Conservation (phyloP, 2,888 invertebrate species). For the Dynastes hyllus region DNA sequence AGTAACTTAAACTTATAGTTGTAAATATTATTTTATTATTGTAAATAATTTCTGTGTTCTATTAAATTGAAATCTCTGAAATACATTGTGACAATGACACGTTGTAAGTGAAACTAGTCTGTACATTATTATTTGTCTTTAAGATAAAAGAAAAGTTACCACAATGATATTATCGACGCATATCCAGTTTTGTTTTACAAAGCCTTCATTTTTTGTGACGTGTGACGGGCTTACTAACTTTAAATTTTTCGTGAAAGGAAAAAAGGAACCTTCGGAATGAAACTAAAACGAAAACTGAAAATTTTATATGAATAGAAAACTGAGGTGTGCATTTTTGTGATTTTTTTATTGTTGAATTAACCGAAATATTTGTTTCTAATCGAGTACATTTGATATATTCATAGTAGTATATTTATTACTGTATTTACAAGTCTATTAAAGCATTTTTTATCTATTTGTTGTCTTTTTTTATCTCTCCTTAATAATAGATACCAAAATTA, state of each 20-base stretch:
- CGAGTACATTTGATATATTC: slow-evolving; percentile 54
- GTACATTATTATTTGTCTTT: slow-evolving; percentile 50
- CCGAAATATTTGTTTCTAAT: slow-evolving; percentile 51
- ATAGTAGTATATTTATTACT: slow-evolving; percentile 56
- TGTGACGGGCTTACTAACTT: slow-evolving; percentile 36
- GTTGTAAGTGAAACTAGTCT: slow-evolving; percentile 58
- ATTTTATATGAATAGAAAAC: slow-evolving; percentile 40
- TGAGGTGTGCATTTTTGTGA: slow-evolving; percentile 51
- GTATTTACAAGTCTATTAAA: slow-evolving; percentile 58
- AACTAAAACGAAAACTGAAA: slow-evolving; percentile 33
- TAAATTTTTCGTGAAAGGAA: slow-evolving; percentile 6
- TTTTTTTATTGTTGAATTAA: slow-evolving; percentile 53
- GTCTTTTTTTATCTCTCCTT: not conserved
- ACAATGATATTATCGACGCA: slow-evolving; percentile 45
- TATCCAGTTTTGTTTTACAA: slow-evolving; percentile 25
- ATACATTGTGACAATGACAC: slow-evolving; percentile 28
- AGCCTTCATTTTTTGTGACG: slow-evolving; percentile 16
- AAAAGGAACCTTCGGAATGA: slow-evolving; percentile 17
- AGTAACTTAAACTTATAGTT: not conserved
- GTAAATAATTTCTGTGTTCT: slow-evolving; percentile 33
- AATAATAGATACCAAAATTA: too few relatives aligned
- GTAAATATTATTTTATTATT: slow-evolving; percentile 48
- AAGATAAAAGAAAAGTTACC: slow-evolving; percentile 49
- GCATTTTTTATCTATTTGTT: slow-evolving; percentile 51
- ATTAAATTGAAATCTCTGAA: slow-evolving; percentile 40